A percentile compares a stretch with the other conserved stretches of the same genome.
phyloP scores from a whole-genome alignment of 1,140 invertebrate species.

The Drosophila sp. region DNA sequence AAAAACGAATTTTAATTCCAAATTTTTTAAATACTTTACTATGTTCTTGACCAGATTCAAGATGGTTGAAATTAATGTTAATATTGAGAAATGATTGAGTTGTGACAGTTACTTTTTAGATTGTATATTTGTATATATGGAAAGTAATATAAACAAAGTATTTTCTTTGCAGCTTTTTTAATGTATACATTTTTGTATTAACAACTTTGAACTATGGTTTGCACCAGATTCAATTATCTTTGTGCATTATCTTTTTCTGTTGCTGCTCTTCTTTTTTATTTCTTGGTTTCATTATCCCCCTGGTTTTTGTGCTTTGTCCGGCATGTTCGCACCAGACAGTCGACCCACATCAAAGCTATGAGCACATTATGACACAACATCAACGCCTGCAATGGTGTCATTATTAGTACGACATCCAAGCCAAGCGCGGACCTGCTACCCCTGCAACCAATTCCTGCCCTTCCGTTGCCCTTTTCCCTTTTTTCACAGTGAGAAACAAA shows the following conservation, averaged over 20 bases:
- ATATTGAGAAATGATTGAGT: no score
- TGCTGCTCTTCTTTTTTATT: neutral
- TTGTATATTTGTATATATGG: no score
- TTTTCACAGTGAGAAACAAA: slow-evolving; percentile 10
- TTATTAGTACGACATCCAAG: slow-evolving; percentile 30
- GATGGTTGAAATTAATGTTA: no score
- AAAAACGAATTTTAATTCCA: no score
- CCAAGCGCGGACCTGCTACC: neutral
- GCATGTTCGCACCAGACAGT: slow-evolving; percentile 18
- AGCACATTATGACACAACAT: slow-evolving; percentile 60
- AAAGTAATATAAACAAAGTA: neutral
- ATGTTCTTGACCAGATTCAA: no score
- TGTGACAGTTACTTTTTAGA: no score
- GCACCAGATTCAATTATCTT: slow-evolving; percentile 3
- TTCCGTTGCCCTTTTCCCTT: neutral
- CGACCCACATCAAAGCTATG: slow-evolving; percentile 63
- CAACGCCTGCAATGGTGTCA: slow-evolving; percentile 56
- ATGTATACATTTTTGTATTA: neutral
- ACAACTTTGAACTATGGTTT: neutral
- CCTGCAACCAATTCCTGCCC: neutral
- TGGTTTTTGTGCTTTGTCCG: neutral
- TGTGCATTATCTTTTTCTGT: neutral
- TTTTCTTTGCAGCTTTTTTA: neutral
- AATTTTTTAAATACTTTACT: no score
- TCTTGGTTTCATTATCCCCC: neutral